phyloP scores from a whole-genome alignment of 2,888 invertebrate genomes.

The Nesidiocoris tenuis region DNA sequence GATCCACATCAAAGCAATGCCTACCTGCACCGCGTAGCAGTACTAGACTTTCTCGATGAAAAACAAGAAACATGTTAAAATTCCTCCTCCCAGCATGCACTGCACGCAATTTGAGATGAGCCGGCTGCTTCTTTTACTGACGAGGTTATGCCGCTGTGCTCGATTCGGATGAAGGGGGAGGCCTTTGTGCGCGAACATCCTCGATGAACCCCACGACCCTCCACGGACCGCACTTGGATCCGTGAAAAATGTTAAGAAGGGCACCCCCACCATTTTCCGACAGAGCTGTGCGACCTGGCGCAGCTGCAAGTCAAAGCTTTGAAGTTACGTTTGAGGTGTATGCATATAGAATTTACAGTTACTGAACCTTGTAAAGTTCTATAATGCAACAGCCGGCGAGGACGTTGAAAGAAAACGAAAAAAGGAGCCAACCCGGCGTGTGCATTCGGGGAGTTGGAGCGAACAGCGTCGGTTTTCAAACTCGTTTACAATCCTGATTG shows the following conservation, averaged over 20 bases:
- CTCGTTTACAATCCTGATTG: background rate
- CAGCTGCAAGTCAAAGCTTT: conserved; percentile 12
- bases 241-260: background rate
- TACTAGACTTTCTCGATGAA: background rate
- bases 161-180: no score
- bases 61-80: background rate
- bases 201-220: background rate
- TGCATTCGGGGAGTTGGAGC: background rate
- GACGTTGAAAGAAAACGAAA: background rate
- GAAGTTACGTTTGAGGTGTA: conserved; percentile 17
- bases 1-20: background rate
- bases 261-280: background rate
- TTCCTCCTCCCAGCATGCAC: background rate
- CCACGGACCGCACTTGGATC: background rate
- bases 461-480: background rate
- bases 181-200: background rate
- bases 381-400: background rate
- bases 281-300: background rate
- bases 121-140: background rate
- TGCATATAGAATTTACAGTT: background rate
- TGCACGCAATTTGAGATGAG: background rate
- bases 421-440: background rate
- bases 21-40: background rate
- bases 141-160: background rate
- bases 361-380: background rate